phyloP scores from a whole-genome alignment of 2,888 invertebrate genomes.

The Dendrolimus houi region DNA sequence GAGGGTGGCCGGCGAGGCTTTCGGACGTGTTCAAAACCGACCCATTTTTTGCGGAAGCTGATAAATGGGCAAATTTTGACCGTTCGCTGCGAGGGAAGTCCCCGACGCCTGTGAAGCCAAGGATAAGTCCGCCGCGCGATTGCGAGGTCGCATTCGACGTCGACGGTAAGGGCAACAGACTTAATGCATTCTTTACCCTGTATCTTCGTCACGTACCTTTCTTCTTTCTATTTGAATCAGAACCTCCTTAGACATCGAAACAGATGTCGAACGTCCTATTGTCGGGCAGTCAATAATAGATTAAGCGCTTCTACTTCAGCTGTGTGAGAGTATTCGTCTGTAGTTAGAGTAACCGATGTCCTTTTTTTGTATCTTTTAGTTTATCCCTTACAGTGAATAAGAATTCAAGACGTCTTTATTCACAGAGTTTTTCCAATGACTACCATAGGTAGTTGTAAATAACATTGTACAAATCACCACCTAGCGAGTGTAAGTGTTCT shows the following conservation, averaged over 20 bases:
- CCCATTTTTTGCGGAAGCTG: conserved; percentile 71
- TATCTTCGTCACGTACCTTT: conserved; percentile 58
- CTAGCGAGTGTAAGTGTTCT: conserved; percentile 63
- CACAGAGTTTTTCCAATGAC: conserved; percentile 26
- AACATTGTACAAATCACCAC: conserved; percentile 18
- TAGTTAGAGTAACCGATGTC: conserved; percentile 26
- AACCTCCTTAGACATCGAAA: too few relatives aligned
- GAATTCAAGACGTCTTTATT: conserved; percentile 50
- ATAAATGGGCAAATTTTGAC: conserved; percentile 74
- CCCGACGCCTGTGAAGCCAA: conserved; percentile 83
- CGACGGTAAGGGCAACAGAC: conserved; percentile 79
- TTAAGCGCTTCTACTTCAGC: conserved; percentile 1
- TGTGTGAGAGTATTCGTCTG: conserved; percentile 22
- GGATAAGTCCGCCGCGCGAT: conserved; percentile 81
- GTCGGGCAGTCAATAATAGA: not conserved
- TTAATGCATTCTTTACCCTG: conserved; percentile 33
- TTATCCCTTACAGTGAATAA: conserved; percentile 41
- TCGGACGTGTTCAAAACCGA: conserved; percentile 68
- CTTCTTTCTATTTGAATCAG: conserved; percentile 9
- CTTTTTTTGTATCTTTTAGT: conserved; percentile 14
- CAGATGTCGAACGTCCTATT: too few relatives aligned
- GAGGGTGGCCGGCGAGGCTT: conserved; percentile 60
- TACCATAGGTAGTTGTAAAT: conserved; percentile 21
- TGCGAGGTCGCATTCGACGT: conserved; percentile 84
- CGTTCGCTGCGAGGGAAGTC: conserved; percentile 77